A percentile compares a stretch with the other conserved stretches of the same genome.
phyloP scores from a whole-genome alignment of 1,140 invertebrate genomes.

The Littorina saxatilis region DNA sequence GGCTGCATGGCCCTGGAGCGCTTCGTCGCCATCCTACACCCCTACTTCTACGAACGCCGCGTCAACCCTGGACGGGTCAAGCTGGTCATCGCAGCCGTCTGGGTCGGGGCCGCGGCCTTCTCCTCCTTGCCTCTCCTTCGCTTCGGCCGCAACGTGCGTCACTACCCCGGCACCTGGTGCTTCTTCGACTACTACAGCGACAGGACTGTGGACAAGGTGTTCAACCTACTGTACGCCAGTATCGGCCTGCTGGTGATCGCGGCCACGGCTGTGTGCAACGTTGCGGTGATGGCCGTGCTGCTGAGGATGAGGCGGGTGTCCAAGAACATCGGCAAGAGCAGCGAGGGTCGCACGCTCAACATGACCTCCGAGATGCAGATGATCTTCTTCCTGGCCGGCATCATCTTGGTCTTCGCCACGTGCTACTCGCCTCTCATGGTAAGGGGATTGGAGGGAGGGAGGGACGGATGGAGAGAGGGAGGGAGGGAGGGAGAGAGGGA shows the following conservation, averaged over 20 bases:
- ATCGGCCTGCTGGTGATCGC: conserved; percentile 65
- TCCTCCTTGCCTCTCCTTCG: conserved; percentile 72
- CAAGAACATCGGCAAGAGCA: conserved; percentile 45
- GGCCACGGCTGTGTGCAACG: conserved; percentile 68
- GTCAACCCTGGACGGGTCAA: conserved; percentile 64
- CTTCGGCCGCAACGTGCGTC: conserved; percentile 65
- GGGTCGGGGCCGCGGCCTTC: conserved; percentile 63
- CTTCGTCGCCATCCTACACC: conserved; percentile 71
- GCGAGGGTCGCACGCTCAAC: conserved; percentile 4
- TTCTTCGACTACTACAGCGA: conserved; percentile 72
- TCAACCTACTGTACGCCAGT: conserved; percentile 65
- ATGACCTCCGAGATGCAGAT: conserved; percentile 70
- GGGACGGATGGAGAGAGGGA: too few relatives aligned
- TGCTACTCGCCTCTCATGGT: conserved; percentile 76
- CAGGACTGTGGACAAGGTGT: conserved; percentile 48
- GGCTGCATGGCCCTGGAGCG: conserved; percentile 75
- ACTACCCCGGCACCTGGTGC: conserved; percentile 76
- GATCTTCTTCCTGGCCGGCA: conserved; percentile 73
- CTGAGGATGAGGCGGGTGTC: conserved; percentile 60
- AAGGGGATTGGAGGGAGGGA: conserved; percentile 34
- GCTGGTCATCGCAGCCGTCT: conserved; percentile 57
- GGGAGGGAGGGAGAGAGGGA: too few relatives aligned
- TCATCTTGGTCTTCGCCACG: conserved; percentile 74
- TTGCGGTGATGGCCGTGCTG: conserved; percentile 64
- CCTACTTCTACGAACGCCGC: conserved; percentile 70